Evolutionary conservation across 2,888 invertebrate genomes (phyloP).

Genomic region (Oscheius sp.): DNA sequence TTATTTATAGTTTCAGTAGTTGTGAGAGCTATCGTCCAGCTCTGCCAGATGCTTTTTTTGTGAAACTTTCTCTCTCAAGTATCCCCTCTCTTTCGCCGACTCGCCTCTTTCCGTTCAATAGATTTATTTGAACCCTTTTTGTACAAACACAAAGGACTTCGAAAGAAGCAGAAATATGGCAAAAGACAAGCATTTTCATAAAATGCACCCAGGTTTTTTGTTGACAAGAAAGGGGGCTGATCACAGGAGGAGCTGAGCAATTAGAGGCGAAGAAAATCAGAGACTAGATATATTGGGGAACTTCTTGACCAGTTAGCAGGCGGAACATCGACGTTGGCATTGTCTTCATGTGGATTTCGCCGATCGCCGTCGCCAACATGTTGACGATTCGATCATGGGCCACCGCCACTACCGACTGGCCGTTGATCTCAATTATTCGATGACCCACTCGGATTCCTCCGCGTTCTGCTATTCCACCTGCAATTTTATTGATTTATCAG

Average conservation of each 20-base stretch:
- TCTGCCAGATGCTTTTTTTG: too few species aligned
- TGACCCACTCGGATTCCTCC: constrained; percentile 98
- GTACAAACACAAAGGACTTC: constrained; percentile 1
- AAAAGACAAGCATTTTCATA: not conserved
- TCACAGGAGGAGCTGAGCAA: constrained; percentile 26
- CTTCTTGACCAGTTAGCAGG: constrained; percentile 97
- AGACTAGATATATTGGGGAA: constrained; percentile 87
- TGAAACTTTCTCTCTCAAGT: too few species aligned
- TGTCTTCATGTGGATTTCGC: constrained; percentile 99
- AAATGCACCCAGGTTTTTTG: constrained; percentile 14
- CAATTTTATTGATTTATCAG: not conserved
- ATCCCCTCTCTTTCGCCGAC: not conserved
- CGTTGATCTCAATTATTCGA: constrained; percentile 87
- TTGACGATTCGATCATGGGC: constrained; percentile 97
- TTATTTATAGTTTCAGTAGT: too few species aligned
- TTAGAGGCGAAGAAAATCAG: not conserved
- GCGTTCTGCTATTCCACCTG: constrained; percentile 95
- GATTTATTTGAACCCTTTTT: not conserved
- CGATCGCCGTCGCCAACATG: constrained; percentile 96
- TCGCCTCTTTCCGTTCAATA: not conserved
- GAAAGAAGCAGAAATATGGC: not conserved
- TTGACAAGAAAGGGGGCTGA: constrained; percentile 20
- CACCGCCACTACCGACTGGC: constrained; percentile 98
- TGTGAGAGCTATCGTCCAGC: too few species aligned
- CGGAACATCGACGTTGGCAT: constrained; percentile 99